phyloP scores from a whole-genome alignment of 2,888 invertebrate species.

The Mesoligia furuncula region DNA sequence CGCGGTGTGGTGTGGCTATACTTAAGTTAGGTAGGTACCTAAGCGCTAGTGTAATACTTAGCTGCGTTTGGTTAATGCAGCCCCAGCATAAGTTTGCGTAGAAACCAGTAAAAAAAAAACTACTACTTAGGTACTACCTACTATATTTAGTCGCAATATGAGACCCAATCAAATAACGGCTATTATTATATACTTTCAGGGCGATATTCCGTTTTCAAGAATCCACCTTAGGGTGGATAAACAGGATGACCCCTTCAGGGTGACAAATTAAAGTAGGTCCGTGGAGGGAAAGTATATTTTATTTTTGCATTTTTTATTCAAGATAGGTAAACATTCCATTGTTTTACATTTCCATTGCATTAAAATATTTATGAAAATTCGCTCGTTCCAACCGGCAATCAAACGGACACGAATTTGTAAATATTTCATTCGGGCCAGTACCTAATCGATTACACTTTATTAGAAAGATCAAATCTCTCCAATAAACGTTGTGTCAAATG shows the following conservation, averaged over 20 bases:
- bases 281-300: neutral
- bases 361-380: neutral
- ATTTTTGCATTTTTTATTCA: too few species aligned
- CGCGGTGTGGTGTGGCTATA: neutral
- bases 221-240: neutral
- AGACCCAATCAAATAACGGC: neutral
- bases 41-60: neutral
- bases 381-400: neutral
- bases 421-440: neutral
- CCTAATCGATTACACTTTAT: neutral
- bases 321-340: neutral
- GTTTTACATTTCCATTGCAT: neutral
- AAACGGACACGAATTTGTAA: neutral
- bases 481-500: neutral
- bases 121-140: neutral
- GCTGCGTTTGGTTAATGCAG: neutral
- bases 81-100: neutral
- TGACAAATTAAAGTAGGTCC: neutral
- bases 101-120: constrained; percentile 1
- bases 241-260: neutral
- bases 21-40: too few species aligned
- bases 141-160: neutral
- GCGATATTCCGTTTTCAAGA: neutral
- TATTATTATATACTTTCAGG: neutral
- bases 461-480: neutral